Conservation (phyloP, 2,797 vertebrate genomes). For the Sebastes umbrosus region DNA sequence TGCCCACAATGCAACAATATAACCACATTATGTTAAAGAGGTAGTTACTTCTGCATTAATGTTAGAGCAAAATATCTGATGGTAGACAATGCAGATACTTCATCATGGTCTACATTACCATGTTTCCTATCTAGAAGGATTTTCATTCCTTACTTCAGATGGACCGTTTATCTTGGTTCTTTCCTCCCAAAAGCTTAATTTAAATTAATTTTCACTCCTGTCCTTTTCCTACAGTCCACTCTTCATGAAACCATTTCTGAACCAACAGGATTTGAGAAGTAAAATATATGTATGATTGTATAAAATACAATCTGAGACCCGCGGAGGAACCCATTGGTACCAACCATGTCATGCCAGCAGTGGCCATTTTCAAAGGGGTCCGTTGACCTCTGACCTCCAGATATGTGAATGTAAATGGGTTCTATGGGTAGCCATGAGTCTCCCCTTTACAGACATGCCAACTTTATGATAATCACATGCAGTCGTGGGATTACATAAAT, state of each 20-base stretch:
- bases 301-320: too few species aligned
- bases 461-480: too few species aligned
- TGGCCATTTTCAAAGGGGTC: too few species aligned
- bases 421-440: too few species aligned
- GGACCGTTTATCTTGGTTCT: not conserved
- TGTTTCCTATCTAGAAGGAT: not conserved
- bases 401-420: too few species aligned
- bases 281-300: not conserved
- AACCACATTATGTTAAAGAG: not conserved
- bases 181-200: not conserved
- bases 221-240: not conserved
- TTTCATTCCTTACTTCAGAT: not conserved
- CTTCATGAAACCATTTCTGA: not conserved
- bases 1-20: not conserved
- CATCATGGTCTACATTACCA: not conserved
- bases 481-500: too few species aligned
- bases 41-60: not conserved
- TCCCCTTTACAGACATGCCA: too few species aligned
- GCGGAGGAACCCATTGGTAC: too few species aligned
- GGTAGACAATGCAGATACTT: not conserved
- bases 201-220: not conserved
- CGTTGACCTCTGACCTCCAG: rapidly evolving
- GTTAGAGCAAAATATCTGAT: not conserved
- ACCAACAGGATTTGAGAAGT: not conserved
- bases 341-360: too few species aligned